Base-by-base conservation (phyloP, 2,888 invertebrate species). In the Melanophora roralis region DNA sequence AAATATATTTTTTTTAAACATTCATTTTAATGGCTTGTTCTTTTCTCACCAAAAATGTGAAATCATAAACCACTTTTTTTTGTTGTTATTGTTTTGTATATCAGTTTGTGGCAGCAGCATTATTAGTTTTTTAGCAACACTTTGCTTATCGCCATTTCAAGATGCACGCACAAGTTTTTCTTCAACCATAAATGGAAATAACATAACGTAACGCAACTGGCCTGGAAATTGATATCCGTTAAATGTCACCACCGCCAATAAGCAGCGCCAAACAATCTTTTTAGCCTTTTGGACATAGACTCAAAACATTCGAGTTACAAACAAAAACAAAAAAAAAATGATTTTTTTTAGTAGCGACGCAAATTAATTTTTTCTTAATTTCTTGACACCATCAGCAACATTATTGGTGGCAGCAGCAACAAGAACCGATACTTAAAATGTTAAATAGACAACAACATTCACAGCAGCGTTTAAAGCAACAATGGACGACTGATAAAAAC, bases 111-210 rank as follows among this genome's bases (percentile, higher is more conserved):
- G 65, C 67, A 59, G 23, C 45, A 67, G 14, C 51, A 51, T 43
- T 67, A 64, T 60, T 16, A 16, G 32, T 14, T 53, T 40, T 75
- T 75, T n/a, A n/a, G n/a, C n/a, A n/a, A n/a, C n/a, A n/a, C n/a
- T n/a, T 68, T 53, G 72, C 72, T 78, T 78, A 78, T 78, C 78
- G 57, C 27, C 60, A 47, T 47, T 67, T 69, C 49, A 59, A 74
- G 78, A 79, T 74, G 49, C 78, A 79, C 78, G 78, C 78, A 78
- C 68, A 65, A 57, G 64, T 73, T 78, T 73, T 49, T 27, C 51
- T 60, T 23, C 43, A 64, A 45, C 78, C 78, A 69, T 79, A 79
- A 79, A 74, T 79, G 78, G 78, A 74, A 65, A 64, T 79, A n/a
- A n/a, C n/a, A 74, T 65, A 79, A 79, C 78, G 78, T 69, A 79